These are phyloP conservation scores for Cheilosia pagana DNA, from an alignment of 2,888 invertebrate genomes.

Conservation along the genomic window DNA sequence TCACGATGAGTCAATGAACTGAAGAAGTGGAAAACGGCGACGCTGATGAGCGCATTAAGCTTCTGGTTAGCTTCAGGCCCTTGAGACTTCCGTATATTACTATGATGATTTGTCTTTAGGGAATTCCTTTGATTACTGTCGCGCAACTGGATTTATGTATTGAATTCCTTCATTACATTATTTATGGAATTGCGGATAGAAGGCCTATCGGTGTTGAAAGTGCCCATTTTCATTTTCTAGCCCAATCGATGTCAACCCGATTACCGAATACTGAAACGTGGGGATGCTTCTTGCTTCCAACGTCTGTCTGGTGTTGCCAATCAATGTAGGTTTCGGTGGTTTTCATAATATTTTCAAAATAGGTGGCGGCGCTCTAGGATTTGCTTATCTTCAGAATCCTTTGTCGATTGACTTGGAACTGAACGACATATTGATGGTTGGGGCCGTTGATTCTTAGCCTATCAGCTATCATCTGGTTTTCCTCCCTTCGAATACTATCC, in stretches of 20 bases:
- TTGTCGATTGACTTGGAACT: slow-evolving; percentile 96
- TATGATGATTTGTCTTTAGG: slow-evolving; percentile 98
- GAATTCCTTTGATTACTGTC: slow-evolving; percentile 97
- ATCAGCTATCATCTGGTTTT: slow-evolving; percentile 87
- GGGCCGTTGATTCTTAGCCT: slow-evolving; percentile 85
- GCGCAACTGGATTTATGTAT: slow-evolving; percentile 99
- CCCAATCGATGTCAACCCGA: slow-evolving; percentile 90
- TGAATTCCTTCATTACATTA: slow-evolving; percentile 95
- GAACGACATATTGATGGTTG: slow-evolving; percentile 92
- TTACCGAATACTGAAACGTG: slow-evolving; percentile 94
- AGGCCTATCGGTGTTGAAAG: slow-evolving; percentile 98
- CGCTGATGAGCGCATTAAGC: slow-evolving; percentile 93
- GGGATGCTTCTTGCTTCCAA: slow-evolving; percentile 99
- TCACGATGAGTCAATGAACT: too few relatives aligned
- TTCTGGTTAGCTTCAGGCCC: slow-evolving; percentile 93
- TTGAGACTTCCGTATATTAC: slow-evolving; percentile 96
- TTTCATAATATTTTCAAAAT: slow-evolving; percentile 88
- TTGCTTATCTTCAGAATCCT: slow-evolving; percentile 96
- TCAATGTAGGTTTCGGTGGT: slow-evolving; percentile 95
- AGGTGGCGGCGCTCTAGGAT: slow-evolving; percentile 85
- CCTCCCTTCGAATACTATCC: slow-evolving; percentile 85
- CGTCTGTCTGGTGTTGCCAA: slow-evolving; percentile 99
- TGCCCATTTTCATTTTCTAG: slow-evolving; percentile 99
- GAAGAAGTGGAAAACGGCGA: too few relatives aligned
- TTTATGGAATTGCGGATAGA: slow-evolving; percentile 92